Evolutionary conservation across 1,140 invertebrate genomes (phyloP).

Genomic region (Acyrthosiphon pisum): DNA sequence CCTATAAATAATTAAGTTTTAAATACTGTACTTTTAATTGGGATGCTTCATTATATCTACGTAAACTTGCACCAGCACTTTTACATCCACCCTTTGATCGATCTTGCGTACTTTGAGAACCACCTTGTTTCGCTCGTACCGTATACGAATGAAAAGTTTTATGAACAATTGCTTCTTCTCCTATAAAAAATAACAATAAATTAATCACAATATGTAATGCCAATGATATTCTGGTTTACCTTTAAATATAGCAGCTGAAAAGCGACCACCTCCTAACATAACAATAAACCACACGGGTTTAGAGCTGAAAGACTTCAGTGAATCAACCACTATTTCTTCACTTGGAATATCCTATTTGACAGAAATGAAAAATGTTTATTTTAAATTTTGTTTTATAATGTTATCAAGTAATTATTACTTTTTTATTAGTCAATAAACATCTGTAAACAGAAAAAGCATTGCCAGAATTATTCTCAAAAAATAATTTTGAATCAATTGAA

Average conservation of each 20-base stretch:
- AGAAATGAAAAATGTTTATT: neutral
- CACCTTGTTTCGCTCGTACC: conserved; percentile 82
- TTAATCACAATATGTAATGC: neutral
- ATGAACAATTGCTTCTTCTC: conserved; percentile 71
- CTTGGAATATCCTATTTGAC: conserved; percentile 14
- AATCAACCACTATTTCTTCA: conserved; percentile 21
- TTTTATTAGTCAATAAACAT: conserved; percentile 50
- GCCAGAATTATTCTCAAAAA: conserved; percentile 44
- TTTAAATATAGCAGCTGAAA: conserved; percentile 83
- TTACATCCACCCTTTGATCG: conserved; percentile 71
- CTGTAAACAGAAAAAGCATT: conserved; percentile 45
- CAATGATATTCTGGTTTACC: conserved; percentile 63
- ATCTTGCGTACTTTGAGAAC: conserved; percentile 76
- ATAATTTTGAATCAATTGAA: conserved; percentile 48
- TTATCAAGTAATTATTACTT: neutral
- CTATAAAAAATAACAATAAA: conserved; percentile 61
- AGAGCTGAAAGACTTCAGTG: neutral
- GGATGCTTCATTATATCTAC: conserved; percentile 79
- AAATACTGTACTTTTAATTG: conserved; percentile 59
- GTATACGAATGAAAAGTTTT: conserved; percentile 91
- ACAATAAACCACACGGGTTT: conserved; percentile 73
- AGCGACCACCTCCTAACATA: conserved; percentile 86
- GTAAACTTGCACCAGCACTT: conserved; percentile 81
- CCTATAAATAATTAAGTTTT: neutral
- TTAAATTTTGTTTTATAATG: neutral